phyloP scores from a whole-genome alignment of 1,140 invertebrate genomes.

The Hormaphis cornu region DNA sequence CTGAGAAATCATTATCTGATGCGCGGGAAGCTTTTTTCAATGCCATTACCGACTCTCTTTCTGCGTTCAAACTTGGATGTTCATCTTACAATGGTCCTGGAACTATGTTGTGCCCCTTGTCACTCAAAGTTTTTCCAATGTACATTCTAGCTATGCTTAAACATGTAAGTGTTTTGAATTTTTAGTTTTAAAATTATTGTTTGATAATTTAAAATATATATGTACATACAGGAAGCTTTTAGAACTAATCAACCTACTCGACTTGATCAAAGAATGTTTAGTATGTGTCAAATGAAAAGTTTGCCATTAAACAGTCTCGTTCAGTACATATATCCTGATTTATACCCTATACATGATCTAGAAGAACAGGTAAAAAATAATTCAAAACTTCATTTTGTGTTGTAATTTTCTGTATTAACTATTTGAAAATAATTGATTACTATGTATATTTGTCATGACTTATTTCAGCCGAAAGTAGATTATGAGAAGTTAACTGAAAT shows the following conservation, averaged over 20 bases:
- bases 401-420: not conserved
- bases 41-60: conserved; percentile 82
- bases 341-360: conserved; percentile 80
- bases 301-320: conserved; percentile 72
- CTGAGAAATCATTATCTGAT: conserved; percentile 75
- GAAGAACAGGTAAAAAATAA: conserved; percentile 50
- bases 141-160: conserved; percentile 87
- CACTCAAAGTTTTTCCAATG: conserved; percentile 72
- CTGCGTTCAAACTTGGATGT: conserved; percentile 66
- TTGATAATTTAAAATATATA: not conserved
- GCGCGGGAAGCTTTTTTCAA: conserved; percentile 94
- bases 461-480: conserved; percentile 40
- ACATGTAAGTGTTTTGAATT: conserved; percentile 55
- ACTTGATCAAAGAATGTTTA: conserved; percentile 83
- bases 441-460: too few species aligned
- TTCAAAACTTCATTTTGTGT: not conserved
- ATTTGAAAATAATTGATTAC: not conserved
- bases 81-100: conserved; percentile 49
- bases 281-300: conserved; percentile 89
- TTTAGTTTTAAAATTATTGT: not conserved
- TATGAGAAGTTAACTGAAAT: conserved; percentile 36
- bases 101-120: conserved; percentile 58
- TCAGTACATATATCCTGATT: conserved; percentile 80
- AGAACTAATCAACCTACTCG: conserved; percentile 74
- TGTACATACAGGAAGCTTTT: conserved; percentile 62